These are phyloP conservation scores for Autographa pulchrina DNA, from an alignment of 2,888 invertebrate genomes.

Conservation along the genomic window DNA sequence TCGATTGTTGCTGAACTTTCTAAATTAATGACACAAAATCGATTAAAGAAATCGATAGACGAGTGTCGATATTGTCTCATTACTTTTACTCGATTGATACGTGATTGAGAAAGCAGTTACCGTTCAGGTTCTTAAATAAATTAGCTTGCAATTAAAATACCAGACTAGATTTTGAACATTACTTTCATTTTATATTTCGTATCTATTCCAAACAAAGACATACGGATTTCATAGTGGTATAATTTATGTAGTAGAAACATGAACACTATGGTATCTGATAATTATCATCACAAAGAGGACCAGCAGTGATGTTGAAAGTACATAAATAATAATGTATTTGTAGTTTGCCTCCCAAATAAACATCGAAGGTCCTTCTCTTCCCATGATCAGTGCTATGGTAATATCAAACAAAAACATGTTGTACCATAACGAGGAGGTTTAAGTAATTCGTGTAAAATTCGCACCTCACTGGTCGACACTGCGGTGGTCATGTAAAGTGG, in stretches of 20 bases:
- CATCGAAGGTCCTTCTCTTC: constrained; percentile 47
- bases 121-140: background rate
- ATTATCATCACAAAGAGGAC: background rate
- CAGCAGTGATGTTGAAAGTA: background rate
- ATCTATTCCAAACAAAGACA: too few species aligned
- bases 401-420: constrained; percentile 48
- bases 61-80: background rate
- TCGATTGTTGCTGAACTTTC: constrained; percentile 14
- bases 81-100: background rate
- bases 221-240: too few species aligned
- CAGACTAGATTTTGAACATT: background rate
- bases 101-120: background rate
- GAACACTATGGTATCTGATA: background rate
- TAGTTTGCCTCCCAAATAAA: constrained; percentile 23
- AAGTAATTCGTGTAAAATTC: constrained; percentile 56
- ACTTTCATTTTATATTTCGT: background rate
- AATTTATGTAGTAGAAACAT: too few species aligned
- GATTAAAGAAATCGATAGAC: too few species aligned
- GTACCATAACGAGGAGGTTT: constrained; percentile 44
- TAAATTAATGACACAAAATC: background rate
- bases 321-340: background rate
- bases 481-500: constrained; percentile 21
- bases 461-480: constrained; percentile 43
- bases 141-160: background rate
- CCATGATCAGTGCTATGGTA: constrained; percentile 46